phyloP scores from a whole-genome alignment of 1,140 invertebrate genomes.

The Parasteatoda tepidariorum region DNA sequence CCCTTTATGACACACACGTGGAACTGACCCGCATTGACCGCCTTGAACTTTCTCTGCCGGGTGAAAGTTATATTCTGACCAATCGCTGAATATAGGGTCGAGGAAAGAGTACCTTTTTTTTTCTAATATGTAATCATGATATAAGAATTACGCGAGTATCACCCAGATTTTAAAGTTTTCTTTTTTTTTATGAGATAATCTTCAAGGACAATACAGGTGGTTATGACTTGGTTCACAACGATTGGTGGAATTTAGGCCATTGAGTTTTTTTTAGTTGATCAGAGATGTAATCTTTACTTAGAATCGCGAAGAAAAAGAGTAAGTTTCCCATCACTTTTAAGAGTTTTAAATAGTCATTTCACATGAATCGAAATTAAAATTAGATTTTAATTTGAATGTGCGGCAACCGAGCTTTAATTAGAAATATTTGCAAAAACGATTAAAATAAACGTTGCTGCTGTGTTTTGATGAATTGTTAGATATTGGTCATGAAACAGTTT shows the following conservation, averaged over 20 bases:
- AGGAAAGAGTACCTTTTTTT: neutral
- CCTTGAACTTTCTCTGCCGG: slow-evolving; percentile 39
- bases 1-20: slow-evolving; percentile 18
- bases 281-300: too few species aligned
- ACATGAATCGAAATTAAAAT: too few species aligned
- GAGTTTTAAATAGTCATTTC: too few species aligned
- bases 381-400: too few species aligned
- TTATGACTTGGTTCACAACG: neutral
- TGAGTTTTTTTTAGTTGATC: too few species aligned
- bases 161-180: slow-evolving; percentile 16
- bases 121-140: slow-evolving; percentile 19
- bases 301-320: too few species aligned
- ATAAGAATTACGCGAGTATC: slow-evolving; percentile 24
- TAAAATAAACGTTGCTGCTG: too few species aligned
- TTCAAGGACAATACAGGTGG: slow-evolving; percentile 14
- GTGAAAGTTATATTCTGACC: neutral
- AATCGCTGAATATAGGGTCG: neutral
- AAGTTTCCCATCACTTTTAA: too few species aligned
- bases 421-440: too few species aligned
- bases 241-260: neutral
- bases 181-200: neutral
- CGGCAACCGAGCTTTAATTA: too few species aligned
- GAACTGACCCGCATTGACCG: slow-evolving; percentile 6
- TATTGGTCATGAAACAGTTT: too few species aligned
- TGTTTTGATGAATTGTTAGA: too few species aligned